Percentiles rank a stretch among this genome's conserved stretches.
Evolutionary conservation across 2,113 vertebrate genomes (phyloP).

Genomic region (Melozone crissalis): DNA sequence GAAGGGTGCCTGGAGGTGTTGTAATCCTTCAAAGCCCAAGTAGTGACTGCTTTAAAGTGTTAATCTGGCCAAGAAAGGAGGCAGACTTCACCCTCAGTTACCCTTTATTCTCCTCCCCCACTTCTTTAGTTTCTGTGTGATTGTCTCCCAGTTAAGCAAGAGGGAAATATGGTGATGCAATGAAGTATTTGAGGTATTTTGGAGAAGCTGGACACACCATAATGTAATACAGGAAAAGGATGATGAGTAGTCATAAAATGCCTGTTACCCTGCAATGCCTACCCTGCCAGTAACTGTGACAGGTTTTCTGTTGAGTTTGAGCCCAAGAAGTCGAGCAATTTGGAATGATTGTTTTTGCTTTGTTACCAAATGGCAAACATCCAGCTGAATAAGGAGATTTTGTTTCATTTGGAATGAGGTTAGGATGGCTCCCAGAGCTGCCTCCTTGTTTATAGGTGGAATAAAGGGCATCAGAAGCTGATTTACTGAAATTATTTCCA

Average conservation of each 20-base stretch:
- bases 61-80: neutral
- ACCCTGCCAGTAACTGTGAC: neutral
- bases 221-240: neutral
- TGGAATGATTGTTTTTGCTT: neutral
- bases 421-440: neutral
- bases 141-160: neutral
- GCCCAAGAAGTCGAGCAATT: neutral
- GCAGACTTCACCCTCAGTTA: neutral
- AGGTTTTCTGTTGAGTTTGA: neutral
- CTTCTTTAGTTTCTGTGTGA: neutral
- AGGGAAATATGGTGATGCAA: neutral
- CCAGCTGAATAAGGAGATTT: neutral
- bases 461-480: neutral
- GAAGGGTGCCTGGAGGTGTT: neutral
- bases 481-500: neutral
- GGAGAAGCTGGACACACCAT: neutral
- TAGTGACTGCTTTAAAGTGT: fast-evolving
- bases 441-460: neutral
- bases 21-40: neutral
- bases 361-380: neutral
- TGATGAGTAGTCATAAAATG: neutral
- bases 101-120: neutral
- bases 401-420: neutral
- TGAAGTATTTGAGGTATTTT: neutral
- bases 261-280: neutral